phyloP scores from a whole-genome alignment of 1,140 invertebrate species.

The Dendroctonus ponderosae region DNA sequence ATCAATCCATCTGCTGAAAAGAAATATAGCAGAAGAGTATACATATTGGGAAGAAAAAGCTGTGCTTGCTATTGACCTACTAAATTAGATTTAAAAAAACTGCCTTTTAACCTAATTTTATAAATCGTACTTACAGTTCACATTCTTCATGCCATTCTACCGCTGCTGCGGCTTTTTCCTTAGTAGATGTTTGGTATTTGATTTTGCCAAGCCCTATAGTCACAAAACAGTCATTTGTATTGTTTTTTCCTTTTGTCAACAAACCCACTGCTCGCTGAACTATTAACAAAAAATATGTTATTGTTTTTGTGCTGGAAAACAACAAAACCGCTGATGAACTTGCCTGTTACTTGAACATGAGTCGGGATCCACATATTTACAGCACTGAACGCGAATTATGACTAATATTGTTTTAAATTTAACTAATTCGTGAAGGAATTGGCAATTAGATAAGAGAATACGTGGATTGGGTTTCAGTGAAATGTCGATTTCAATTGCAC shows the following conservation, averaged over 20 bases:
- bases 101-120: slow-evolving; percentile 6
- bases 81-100: not conserved
- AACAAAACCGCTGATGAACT: slow-evolving; percentile 30
- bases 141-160: slow-evolving; percentile 96
- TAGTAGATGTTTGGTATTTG: slow-evolving; percentile 93
- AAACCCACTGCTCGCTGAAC: slow-evolving; percentile 72
- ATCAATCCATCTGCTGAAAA: no score
- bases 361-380: slow-evolving; percentile 76
- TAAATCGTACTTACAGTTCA: slow-evolving; percentile 70
- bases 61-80: slow-evolving; percentile 1
- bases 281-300: slow-evolving; percentile 50
- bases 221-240: slow-evolving; percentile 93
- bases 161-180: slow-evolving; percentile 78
- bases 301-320: slow-evolving; percentile 1
- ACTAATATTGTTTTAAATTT: slow-evolving; percentile 12
- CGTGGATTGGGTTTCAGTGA: slow-evolving; percentile 15
- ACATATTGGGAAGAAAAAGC: no score
- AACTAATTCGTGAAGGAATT: slow-evolving; percentile 10
- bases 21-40: no score
- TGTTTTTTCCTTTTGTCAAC: slow-evolving; percentile 82
- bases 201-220: slow-evolving; percentile 92
- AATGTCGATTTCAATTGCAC: slow-evolving; percentile 10
- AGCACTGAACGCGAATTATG: slow-evolving; percentile 3
- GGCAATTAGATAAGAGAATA: slow-evolving; percentile 20
- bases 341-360: slow-evolving; percentile 79